Conservation (phyloP, 2,888 invertebrate genomes). For the Erebia palarica region DNA sequence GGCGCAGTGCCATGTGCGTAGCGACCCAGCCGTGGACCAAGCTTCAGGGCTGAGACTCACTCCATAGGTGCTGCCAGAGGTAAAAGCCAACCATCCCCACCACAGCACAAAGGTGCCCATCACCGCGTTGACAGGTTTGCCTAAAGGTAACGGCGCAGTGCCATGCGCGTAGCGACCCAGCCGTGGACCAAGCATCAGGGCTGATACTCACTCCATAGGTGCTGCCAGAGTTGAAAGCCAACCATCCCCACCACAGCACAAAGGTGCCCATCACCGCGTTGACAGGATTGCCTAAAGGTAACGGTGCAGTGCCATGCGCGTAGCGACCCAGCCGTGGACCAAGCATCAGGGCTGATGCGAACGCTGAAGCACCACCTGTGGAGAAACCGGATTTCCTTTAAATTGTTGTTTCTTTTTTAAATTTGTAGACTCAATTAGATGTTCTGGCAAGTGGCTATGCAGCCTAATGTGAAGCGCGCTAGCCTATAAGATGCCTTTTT, state of each 20-base stretch:
- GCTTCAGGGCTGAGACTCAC: slow-evolving; percentile 60
- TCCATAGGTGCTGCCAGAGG: slow-evolving; percentile 94
- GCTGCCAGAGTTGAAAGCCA: slow-evolving; percentile 97
- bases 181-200: slow-evolving; percentile 94
- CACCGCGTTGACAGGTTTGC: slow-evolving; percentile 94
- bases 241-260: slow-evolving; percentile 98
- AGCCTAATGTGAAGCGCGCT: too few relatives aligned
- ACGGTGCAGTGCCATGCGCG: slow-evolving; percentile 87
- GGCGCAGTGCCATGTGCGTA: too few relatives aligned
- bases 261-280: slow-evolving; percentile 96
- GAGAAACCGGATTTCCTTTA: slow-evolving; percentile 13
- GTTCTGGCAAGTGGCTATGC: too few relatives aligned
- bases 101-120: slow-evolving; percentile 96
- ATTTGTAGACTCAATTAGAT: too few relatives aligned
- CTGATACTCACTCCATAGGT: slow-evolving; percentile 90
- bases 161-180: slow-evolving; percentile 92
- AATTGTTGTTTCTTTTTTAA: neutral
- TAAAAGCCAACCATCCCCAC: slow-evolving; percentile 99
- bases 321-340: slow-evolving; percentile 94
- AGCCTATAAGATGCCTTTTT: too few relatives aligned
- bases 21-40: neutral
- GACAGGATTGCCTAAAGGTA: slow-evolving; percentile 93
- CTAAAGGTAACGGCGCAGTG: slow-evolving; percentile 88
- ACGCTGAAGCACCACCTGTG: slow-evolving; percentile 87
- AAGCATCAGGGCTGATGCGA: slow-evolving; percentile 94